Percentiles rank a stretch among this genome's conserved stretches.
phyloP scores from a whole-genome alignment of 2,888 invertebrate genomes.

The Monopis laevigella region DNA sequence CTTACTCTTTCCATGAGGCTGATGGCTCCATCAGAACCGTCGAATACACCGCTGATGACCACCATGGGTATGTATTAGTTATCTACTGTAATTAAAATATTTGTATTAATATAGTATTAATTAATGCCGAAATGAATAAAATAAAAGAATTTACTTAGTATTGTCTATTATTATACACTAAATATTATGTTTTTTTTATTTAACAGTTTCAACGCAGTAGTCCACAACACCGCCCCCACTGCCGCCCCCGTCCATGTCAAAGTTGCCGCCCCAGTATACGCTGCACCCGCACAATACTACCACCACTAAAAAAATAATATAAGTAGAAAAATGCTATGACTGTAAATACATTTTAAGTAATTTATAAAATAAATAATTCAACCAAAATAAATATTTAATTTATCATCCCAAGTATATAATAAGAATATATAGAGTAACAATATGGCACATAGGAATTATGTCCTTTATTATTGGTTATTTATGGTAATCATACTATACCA shows the following conservation, averaged over 20 bases:
- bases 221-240: slow-evolving; percentile 40
- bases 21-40: slow-evolving; percentile 66
- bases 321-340: too few species aligned
- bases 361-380: too few species aligned
- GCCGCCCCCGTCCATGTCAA: slow-evolving; percentile 27
- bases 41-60: slow-evolving; percentile 62
- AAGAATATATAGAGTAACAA: too few species aligned
- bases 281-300: slow-evolving; percentile 29
- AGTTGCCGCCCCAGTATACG: slow-evolving; percentile 27
- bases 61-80: slow-evolving; percentile 34
- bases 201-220: slow-evolving; percentile 40
- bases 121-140: too few species aligned
- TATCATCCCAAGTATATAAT: too few species aligned
- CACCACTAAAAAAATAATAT: slow-evolving; percentile 27
- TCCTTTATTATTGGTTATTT: too few species aligned
- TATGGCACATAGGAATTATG: too few species aligned
- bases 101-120: background rate
- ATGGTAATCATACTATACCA: too few species aligned
- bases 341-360: too few species aligned
- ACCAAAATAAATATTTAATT: too few species aligned
- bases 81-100: background rate
- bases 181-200: background rate
- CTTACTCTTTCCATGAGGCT: slow-evolving; percentile 62
- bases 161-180: background rate
- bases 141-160: too few species aligned